These are phyloP conservation scores for Elgonia sp. DNA, from an alignment of 2,888 invertebrate genomes.

Conservation along the genomic window DNA sequence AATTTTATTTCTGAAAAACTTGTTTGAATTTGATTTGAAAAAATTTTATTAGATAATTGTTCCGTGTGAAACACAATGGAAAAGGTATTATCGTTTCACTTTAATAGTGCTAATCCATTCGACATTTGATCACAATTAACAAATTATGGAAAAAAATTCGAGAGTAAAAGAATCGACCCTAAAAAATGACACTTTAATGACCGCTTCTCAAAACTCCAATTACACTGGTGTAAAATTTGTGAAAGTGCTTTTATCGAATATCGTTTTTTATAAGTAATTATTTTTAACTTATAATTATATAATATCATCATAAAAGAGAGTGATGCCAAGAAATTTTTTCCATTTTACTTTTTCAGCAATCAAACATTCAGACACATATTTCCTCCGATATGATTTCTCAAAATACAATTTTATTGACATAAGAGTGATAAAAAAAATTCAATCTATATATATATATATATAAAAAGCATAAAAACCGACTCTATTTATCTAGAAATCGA, in stretches of 20 bases:
- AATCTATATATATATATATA: no score
- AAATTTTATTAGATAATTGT: neutral
- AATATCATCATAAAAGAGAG: neutral
- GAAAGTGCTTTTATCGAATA: conserved; percentile 35
- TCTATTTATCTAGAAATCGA: conserved; percentile 7
- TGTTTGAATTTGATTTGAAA: neutral
- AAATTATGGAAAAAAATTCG: conserved; percentile 33
- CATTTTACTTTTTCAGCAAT: conserved; percentile 3
- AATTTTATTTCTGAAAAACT: neutral
- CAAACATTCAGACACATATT: neutral
- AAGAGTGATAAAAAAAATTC: neutral
- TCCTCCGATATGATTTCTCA: neutral
- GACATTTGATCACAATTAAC: conserved; percentile 24
- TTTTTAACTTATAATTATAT: conserved; percentile 31
- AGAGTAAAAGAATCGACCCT: neutral
- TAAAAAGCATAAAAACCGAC: no score
- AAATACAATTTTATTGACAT: neutral
- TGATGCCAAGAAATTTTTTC: neutral
- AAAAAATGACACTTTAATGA: conserved; percentile 40
- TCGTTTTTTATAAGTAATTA: conserved; percentile 14
- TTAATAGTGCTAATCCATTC: conserved; percentile 14
- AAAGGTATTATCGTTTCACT: conserved; percentile 19
- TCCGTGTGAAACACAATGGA: neutral
- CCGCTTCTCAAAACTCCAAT: conserved; percentile 22
- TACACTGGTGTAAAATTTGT: conserved; percentile 24